Evolutionary conservation across 2,888 invertebrate genomes (phyloP), one percentile per base, ranked within the genome.

Genomic region (Eremobia ochroleuca): DNA sequence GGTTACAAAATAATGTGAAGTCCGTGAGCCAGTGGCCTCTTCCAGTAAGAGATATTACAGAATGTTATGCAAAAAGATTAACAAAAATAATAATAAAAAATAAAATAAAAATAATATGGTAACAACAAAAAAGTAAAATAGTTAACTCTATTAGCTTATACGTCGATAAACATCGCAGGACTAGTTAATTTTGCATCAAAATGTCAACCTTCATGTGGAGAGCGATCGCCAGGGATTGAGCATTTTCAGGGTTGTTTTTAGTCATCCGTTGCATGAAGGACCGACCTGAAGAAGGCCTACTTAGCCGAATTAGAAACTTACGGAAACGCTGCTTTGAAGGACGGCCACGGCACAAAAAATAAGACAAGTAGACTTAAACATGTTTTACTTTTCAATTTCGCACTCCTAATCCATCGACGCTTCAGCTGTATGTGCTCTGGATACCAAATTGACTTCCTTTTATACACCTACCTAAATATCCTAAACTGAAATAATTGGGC

Each of bases 331-430:
- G 76, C 25, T 49, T 13, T 76, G 0, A 5, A 28, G 8, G 11
- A 73, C 9, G 15, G 46, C 15, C 40, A 76, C 18, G 28, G 49
- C 28, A 64, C 21, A 64, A 31, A 78, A 40, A 40, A 75, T 8
- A 6, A 75, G 13, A 75, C 21, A 64, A 25, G 64, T 34, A 31
- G 49, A 46, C 4, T 34, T 78, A 25, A n/a, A 76, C 78, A 78
- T 78, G 11, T 58, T 78, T 31, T 82, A 58, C 31, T 76, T 40
- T 78, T 46, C 25, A 43, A 37, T 58, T 81, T 46, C 5, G n/a
- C 28, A 43, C 43, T 55, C 43, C 25, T 34, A 43, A 13, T 37
- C 28, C 40, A 28, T 67, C 5, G 9, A 58, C 55, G 13, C 15
- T 31, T 46, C 31, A 78, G 37, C 46, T 40, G 55, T 34, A 25